These are phyloP conservation scores for Tenthredo mesomela DNA, from an alignment of 2,888 invertebrate species.

Conservation along the genomic window DNA sequence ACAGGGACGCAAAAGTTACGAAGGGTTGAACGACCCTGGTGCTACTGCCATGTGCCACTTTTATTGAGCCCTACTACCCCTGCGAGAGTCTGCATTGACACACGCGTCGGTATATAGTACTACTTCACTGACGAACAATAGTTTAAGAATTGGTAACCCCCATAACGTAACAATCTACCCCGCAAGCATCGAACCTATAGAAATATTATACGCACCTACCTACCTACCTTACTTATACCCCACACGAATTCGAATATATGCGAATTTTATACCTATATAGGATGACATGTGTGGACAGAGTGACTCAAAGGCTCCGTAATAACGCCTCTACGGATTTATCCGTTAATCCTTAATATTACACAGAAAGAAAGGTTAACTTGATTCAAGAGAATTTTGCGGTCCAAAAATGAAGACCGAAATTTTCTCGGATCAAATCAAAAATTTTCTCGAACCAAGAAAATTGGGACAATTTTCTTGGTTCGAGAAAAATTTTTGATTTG, in stretches of 20 bases:
- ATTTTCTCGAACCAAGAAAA: too few species aligned
- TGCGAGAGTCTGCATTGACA: conserved; percentile 52
- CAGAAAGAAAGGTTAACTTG: too few species aligned
- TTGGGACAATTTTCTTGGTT: too few species aligned
- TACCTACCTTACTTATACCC: neutral
- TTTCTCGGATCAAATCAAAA: too few species aligned
- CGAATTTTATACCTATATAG: neutral
- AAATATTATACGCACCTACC: conserved; percentile 6
- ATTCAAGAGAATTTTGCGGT: too few species aligned
- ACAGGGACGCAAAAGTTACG: conserved; percentile 64
- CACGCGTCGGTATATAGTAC: conserved; percentile 48
- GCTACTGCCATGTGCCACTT: conserved; percentile 64
- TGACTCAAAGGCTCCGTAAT: neutral
- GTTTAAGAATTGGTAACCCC: conserved; percentile 52
- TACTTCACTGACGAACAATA: conserved; percentile 43
- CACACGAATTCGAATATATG: conserved; percentile 37
- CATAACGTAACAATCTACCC: conserved; percentile 40
- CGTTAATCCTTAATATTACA: neutral
- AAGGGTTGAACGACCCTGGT: conserved; percentile 61
- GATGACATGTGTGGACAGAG: neutral
- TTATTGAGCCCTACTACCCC: conserved; percentile 56
- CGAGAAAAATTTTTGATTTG: too few species aligned
- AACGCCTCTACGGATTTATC: neutral
- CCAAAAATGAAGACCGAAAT: too few species aligned
- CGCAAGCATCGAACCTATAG: neutral